Evolutionary conservation across 2,888 invertebrate species (phyloP), one percentile per base, ranked within the genome.

Genomic region (Abscondita cerata): DNA sequence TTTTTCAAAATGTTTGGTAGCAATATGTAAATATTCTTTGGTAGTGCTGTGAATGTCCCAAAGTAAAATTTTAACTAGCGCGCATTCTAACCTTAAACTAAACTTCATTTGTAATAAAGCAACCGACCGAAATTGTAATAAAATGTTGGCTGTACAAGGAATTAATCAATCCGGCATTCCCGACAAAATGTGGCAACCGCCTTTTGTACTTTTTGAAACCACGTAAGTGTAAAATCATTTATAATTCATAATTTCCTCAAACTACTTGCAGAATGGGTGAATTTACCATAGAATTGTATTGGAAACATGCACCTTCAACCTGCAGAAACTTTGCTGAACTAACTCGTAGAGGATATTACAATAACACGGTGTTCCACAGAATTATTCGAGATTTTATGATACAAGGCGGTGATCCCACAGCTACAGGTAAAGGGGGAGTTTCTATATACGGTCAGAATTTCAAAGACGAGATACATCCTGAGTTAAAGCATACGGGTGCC

Each of bases 251-350:
- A n/a, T n/a, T n/a, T n/a, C n/a, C n/a, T n/a, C n/a, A n/a, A n/a
- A n/a, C n/a, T 33, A 11, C 33, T 51, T 36, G 1, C 78, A 95
- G 95, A 46, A 97, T 98, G 96, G 99, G 99, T 0, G 91, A 91
- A 73, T 85, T 99, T 51, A 86, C 89, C 0, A 82, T 98, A 50
- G 98, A 99, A 81, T 84, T 99, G 67, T 99, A 99, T 76, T 99
- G 99, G 99, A 94, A 95, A 78, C 98, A 99, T 78, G 91, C 98
- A 0, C 98, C 98, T n/a, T 88, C 89, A 70, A 98, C 98, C 0
- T 99, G 99, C 72, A 85, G 95, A 74, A 99, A 99, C 79, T 98
- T 99, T 82, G 97, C 97, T 61, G 98, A 99, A 80, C 83, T 99
- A 19, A 86, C 93, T 0, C 84, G 96, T 61, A 84, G 98, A 72